Evolutionary conservation across 1,140 invertebrate species (phyloP), one percentile per base, ranked within the genome.

Genomic region (Bombus waltoni): DNA sequence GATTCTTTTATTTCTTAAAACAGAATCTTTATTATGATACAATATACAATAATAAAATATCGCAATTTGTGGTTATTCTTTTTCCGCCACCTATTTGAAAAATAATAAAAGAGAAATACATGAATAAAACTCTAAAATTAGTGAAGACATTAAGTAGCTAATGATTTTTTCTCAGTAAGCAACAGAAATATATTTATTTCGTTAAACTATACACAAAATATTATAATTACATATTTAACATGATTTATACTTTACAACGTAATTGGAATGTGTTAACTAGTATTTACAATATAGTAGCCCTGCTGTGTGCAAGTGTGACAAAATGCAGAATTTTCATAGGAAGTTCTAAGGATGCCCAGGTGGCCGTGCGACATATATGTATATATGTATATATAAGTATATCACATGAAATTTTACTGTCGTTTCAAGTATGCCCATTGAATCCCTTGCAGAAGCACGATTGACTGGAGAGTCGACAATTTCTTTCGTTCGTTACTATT

Each of bases 211-310:
- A 94, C 94, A 95, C 93, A 95, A 95, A 94, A 93, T 94, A 94
- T 93, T 90, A 89, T 95, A 95, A 95, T 95, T 95, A 95, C 94
- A 95, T 95, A 94, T 94, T 93, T 93, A 94, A 94, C 94, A 94
- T 94, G 93, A 91, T 93, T 93, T 87, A 89, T 92, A 92, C 94
- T 94, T 94, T 95, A 95, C 94, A 95, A 94, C 92, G 74, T 94
- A 95, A 94, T 93, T 95, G 94, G 94, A 95, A 95, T 95, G 94
- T 95, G 93, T 94, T 94, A 95, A 94, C 94, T 95, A 95, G 91
- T 94, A 95, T 95, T 93, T 95, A 95, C 94, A 95, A 92, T 92
- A 91, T 92, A 94, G 92, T 95, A 95, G 94, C 94, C 92, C 93
- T 94, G 93, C 94, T 94, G 91, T 93, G 93, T 95, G 94, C 94